Evolutionary conservation across 2,113 vertebrate species (phyloP).

Genomic region (Hippopotamus amphibius): DNA sequence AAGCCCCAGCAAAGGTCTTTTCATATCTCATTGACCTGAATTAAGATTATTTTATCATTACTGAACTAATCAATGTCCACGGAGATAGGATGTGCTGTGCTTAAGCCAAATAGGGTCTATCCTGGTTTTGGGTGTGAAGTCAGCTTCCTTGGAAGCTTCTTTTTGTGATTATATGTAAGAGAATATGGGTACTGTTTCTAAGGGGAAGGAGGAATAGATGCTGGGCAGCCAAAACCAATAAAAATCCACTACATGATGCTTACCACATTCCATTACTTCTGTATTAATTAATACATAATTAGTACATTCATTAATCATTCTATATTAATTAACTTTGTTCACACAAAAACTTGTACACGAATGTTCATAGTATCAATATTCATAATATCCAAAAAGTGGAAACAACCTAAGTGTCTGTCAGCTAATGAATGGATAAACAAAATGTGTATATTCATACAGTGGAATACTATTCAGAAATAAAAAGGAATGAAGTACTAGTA

Average conservation of each 20-base stretch:
- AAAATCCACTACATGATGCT: neutral
- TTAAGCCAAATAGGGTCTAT: neutral
- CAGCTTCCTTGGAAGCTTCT: constrained; percentile 41
- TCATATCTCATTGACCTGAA: neutral
- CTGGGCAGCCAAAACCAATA: constrained; percentile 10
- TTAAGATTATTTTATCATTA: neutral
- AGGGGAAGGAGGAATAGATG: neutral
- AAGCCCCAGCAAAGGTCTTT: constrained; percentile 16
- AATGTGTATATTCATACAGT: constrained; percentile 1
- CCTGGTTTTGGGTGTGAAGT: neutral
- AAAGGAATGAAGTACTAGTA: constrained; percentile 7
- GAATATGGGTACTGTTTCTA: neutral
- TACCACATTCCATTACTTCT: constrained; percentile 15
- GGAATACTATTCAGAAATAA: constrained; percentile 14
- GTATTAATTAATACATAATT: neutral
- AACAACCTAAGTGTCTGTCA: constrained; percentile 7
- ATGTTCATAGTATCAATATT: neutral
- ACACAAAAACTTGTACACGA: constrained; percentile 6
- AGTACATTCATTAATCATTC: neutral
- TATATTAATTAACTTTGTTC: constrained; percentile 27
- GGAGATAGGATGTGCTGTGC: neutral
- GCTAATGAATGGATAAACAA: neutral
- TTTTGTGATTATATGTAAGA: neutral
- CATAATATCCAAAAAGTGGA: neutral
- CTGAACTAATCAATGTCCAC: neutral